Conservation (phyloP, 2,113 vertebrate species). For the Morone chrysops region DNA sequence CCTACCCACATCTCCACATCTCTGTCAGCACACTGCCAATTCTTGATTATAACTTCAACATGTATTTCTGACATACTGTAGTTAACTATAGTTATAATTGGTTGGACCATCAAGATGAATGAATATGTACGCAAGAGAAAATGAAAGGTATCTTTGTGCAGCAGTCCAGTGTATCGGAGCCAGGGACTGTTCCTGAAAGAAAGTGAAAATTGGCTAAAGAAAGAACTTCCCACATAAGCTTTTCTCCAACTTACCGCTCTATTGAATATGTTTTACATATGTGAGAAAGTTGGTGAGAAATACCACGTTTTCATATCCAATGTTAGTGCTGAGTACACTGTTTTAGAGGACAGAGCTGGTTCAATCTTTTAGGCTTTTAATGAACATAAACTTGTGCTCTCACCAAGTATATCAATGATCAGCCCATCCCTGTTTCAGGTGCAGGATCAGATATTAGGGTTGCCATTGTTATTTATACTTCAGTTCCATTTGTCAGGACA, state of each 20-base stretch:
- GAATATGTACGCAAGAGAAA: conserved; percentile 15
- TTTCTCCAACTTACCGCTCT: conserved; percentile 27
- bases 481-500: conserved; percentile 26
- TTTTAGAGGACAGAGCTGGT: neutral
- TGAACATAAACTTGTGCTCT: neutral
- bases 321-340: neutral
- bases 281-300: conserved; percentile 56
- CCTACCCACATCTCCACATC: conserved; percentile 16
- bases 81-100: neutral
- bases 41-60: conserved; percentile 17
- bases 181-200: conserved; percentile 37
- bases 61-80: conserved; percentile 25
- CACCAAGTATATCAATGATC: conserved; percentile 13
- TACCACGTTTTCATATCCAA: conserved; percentile 10
- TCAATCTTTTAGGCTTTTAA: neutral
- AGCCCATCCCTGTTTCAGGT: conserved; percentile 5
- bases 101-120: neutral
- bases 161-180: conserved; percentile 24
- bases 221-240: conserved; percentile 41
- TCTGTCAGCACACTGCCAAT: conserved; percentile 16
- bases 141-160: conserved; percentile 41
- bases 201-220: conserved; percentile 49
- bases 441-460: conserved; percentile 26
- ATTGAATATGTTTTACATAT: conserved; percentile 45
- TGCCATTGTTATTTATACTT: conserved; percentile 45